Conservation (phyloP, 2,888 invertebrate genomes). For the Megaustenia siamemsis region DNA sequence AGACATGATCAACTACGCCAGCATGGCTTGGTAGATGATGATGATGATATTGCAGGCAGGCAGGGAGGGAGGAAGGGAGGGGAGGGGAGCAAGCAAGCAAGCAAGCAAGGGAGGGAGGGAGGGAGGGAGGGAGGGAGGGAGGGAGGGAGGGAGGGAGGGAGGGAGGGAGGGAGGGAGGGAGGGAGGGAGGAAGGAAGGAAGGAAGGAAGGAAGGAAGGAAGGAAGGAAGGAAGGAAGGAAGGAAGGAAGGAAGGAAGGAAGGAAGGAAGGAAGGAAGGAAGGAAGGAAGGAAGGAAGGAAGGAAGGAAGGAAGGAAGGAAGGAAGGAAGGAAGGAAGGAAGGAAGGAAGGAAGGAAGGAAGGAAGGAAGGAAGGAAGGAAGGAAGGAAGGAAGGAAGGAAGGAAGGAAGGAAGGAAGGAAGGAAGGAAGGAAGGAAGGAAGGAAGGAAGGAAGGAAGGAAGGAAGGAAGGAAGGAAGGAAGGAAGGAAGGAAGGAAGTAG, state of each 20-base stretch:
- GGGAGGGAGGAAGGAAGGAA: constrained; percentile 20
- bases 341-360: constrained; percentile 11
- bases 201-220: constrained; percentile 5
- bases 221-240: not conserved
- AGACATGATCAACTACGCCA: too few relatives aligned
- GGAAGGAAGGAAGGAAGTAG: constrained; percentile 7
- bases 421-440: constrained; percentile 13
- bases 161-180: constrained; percentile 4
- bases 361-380: not conserved
- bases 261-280: not conserved
- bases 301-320: not conserved
- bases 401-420: not conserved
- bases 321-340: not conserved
- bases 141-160: constrained; percentile 1
- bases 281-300: not conserved
- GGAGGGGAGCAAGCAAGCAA: not conserved
- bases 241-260: not conserved
- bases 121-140: constrained; percentile 22
- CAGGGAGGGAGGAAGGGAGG: not conserved
- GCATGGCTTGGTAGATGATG: not conserved
- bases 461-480: constrained; percentile 2
- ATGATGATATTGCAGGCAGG: not conserved
- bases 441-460: not conserved
- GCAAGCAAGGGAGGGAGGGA: too few relatives aligned
- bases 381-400: not conserved